Conservation (phyloP, 2,888 invertebrate species). For the Drosophila infuscata region DNA sequence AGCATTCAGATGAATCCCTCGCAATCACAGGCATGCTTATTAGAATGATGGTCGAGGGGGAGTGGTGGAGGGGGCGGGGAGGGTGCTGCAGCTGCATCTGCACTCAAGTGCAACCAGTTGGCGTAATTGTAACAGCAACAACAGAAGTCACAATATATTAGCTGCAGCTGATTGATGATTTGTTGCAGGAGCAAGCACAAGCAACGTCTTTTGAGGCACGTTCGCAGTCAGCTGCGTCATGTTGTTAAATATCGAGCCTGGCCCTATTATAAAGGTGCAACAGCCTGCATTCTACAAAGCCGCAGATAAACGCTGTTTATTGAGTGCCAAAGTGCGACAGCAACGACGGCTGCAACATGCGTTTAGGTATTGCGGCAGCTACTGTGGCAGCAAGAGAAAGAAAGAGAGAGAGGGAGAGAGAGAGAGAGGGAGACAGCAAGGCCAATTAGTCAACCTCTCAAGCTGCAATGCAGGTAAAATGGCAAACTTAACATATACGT, state of each 20-base stretch:
- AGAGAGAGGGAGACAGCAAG: constrained; percentile 19
- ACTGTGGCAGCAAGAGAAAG: constrained; percentile 35
- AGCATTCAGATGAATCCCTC: constrained; percentile 37
- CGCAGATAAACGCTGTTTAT: constrained; percentile 65
- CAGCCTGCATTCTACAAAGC: constrained; percentile 38
- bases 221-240: constrained; percentile 46
- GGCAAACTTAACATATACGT: constrained; percentile 40
- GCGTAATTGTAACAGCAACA: constrained; percentile 43
- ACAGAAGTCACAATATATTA: constrained; percentile 56
- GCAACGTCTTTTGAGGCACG: constrained; percentile 25
- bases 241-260: constrained; percentile 18
- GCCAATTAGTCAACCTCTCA: constrained; percentile 63
- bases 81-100: constrained; percentile 30
- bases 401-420: constrained; percentile 30
- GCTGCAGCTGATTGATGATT: constrained; percentile 75
- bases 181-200: constrained; percentile 27
- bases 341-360: constrained; percentile 44
- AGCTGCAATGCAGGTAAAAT: constrained; percentile 60
- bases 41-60: constrained; percentile 14
- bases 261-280: constrained; percentile 61
- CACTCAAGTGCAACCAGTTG: constrained; percentile 35
- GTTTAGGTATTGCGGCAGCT: constrained; percentile 13
- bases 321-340: constrained; percentile 58
- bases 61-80: neutral
- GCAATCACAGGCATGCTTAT: constrained; percentile 18